Evolutionary conservation across 2,888 invertebrate genomes (phyloP).

Genomic region (Phyllotreta striolata): DNA sequence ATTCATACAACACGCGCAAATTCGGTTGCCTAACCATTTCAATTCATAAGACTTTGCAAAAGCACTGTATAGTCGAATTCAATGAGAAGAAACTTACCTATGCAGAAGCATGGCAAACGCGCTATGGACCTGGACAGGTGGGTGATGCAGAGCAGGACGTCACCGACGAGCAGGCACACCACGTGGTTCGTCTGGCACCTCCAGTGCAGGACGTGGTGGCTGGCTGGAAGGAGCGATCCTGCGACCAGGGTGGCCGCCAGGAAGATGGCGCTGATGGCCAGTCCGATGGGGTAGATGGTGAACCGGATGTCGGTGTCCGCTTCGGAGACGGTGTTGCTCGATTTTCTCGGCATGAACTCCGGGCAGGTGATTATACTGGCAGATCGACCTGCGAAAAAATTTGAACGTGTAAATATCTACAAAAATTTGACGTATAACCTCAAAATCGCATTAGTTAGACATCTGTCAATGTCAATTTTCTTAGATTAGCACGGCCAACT

Average conservation of each 20-base stretch:
- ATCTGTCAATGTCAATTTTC: too few species aligned
- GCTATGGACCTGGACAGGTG: conserved; percentile 74
- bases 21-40: too few species aligned
- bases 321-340: conserved; percentile 42
- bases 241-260: conserved; percentile 82
- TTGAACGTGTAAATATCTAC: neutral
- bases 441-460: too few species aligned
- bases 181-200: conserved; percentile 89
- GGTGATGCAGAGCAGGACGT: conserved; percentile 79
- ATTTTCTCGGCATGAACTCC: conserved; percentile 62
- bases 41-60: too few species aligned
- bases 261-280: conserved; percentile 83
- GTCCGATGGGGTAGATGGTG: conserved; percentile 77
- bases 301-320: conserved; percentile 66
- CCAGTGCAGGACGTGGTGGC: conserved; percentile 89
- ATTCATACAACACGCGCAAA: too few species aligned
- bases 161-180: conserved; percentile 81
- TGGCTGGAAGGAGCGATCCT: conserved; percentile 80
- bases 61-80: neutral
- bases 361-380: conserved; percentile 71
- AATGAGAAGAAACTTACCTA: conserved; percentile 68
- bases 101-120: conserved; percentile 69
- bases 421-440: neutral
- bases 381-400: conserved; percentile 34
- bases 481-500: too few species aligned